These are phyloP conservation scores for Neodiprion lecontei DNA, from an alignment of 1,140 invertebrate species.

Conservation along the genomic window DNA sequence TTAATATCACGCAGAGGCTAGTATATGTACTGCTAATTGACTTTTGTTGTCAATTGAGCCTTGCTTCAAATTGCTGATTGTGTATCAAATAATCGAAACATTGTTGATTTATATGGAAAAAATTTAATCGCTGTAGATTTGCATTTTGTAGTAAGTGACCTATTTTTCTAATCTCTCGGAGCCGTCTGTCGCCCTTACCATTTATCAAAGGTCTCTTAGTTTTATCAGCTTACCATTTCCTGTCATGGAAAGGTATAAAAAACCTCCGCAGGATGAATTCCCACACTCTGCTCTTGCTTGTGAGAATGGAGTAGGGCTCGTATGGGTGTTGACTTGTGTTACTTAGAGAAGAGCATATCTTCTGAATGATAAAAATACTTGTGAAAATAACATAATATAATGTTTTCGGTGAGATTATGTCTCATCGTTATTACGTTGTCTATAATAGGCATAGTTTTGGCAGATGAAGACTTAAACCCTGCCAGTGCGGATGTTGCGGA, in stretches of 20 bases:
- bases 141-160: conserved; percentile 13
- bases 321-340: neutral
- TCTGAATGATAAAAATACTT: neutral
- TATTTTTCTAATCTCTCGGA: conserved; percentile 21
- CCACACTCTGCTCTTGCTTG: neutral
- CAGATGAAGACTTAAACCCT: neutral
- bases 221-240: conserved; percentile 40
- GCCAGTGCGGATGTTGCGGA: too few species aligned
- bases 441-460: neutral
- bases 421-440: neutral
- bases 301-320: neutral
- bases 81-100: too few species aligned
- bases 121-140: neutral
- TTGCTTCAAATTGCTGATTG: too few species aligned
- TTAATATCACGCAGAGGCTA: too few species aligned
- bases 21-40: too few species aligned
- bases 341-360: neutral
- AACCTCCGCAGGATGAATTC: neutral
- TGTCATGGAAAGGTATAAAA: conserved; percentile 35
- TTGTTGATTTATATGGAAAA: too few species aligned
- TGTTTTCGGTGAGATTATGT: neutral
- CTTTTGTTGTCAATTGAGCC: too few species aligned
- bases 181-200: neutral
- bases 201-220: neutral
- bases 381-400: neutral